A percentile compares a stretch with the other conserved stretches of the same genome.
Evolutionary conservation across 1,140 invertebrate genomes (phyloP).

Genomic region (Mya arenaria): DNA sequence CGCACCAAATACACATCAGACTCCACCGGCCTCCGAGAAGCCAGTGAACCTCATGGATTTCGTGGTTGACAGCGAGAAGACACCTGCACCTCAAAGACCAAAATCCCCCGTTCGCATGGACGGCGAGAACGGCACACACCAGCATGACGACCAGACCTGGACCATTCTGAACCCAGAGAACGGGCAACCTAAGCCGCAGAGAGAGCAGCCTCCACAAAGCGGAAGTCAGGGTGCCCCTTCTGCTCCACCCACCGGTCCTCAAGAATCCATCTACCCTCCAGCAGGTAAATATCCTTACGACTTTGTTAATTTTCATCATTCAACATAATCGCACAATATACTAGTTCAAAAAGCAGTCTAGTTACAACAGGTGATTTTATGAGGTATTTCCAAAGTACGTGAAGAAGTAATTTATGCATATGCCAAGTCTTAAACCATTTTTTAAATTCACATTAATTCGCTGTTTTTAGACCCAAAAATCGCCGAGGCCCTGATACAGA

Average conservation of each 20-base stretch:
- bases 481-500: conserved; percentile 83
- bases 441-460: too few relatives aligned
- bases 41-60: too few relatives aligned
- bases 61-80: neutral
- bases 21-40: neutral
- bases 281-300: conserved; percentile 41
- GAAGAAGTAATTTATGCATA: too few relatives aligned
- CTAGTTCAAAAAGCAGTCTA: too few relatives aligned
- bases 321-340: too few relatives aligned
- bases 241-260: neutral
- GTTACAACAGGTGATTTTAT: too few relatives aligned
- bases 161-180: conserved; percentile 2
- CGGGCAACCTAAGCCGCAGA: neutral
- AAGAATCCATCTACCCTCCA: conserved; percentile 35
- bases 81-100: neutral
- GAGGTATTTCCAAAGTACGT: too few relatives aligned
- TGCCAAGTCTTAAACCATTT: too few relatives aligned
- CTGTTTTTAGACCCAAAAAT: conserved; percentile 71
- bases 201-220: neutral
- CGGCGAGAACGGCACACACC: conserved; percentile 7
- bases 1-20: neutral
- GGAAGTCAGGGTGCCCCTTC: neutral
- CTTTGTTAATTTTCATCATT: too few relatives aligned
- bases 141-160: conserved; percentile 34
- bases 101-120: conserved; percentile 13